phyloP scores from a whole-genome alignment of 2,888 invertebrate species.

The Seladonia tumulorum region DNA sequence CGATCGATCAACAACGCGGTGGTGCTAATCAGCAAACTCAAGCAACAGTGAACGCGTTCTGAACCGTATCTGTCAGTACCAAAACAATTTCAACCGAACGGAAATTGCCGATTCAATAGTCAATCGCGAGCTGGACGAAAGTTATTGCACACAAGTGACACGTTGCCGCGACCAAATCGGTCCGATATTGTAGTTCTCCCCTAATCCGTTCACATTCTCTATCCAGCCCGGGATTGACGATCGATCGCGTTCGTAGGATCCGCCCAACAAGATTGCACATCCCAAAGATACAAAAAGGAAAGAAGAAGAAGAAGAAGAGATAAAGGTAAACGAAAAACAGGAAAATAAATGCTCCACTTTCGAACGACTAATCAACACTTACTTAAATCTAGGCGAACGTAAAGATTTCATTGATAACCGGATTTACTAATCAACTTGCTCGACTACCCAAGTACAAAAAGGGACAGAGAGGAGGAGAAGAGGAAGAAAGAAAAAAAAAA shows the following conservation, averaged over 20 bases:
- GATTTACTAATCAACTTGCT: constrained; percentile 29
- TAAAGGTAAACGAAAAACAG: background rate
- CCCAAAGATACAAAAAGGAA: constrained; percentile 67
- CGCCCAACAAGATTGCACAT: constrained; percentile 76
- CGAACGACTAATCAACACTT: constrained; percentile 41
- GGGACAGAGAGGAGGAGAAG: background rate
- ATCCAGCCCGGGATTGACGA: background rate
- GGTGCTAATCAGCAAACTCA: constrained; percentile 13
- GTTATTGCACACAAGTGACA: constrained; percentile 68
- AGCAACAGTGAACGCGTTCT: constrained; percentile 56
- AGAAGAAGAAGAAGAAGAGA: constrained; percentile 12
- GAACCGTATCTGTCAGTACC: constrained; percentile 4
- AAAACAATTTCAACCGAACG: constrained; percentile 20
- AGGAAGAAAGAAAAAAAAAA: constrained; percentile 35
- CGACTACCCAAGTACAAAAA: constrained; percentile 29
- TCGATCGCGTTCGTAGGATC: constrained; percentile 33
- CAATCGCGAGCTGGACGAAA: constrained; percentile 45
- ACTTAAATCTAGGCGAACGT: constrained; percentile 42
- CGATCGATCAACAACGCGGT: constrained; percentile 11
- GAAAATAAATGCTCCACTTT: constrained; percentile 48
- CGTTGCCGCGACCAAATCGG: constrained; percentile 33
- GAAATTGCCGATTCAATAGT: constrained; percentile 36
- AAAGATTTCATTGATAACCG: constrained; percentile 20
- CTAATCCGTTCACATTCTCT: background rate
- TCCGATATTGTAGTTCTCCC: constrained; percentile 7